phyloP scores from a whole-genome alignment of 2,888 invertebrate species.

The Cerceris rybyensis region DNA sequence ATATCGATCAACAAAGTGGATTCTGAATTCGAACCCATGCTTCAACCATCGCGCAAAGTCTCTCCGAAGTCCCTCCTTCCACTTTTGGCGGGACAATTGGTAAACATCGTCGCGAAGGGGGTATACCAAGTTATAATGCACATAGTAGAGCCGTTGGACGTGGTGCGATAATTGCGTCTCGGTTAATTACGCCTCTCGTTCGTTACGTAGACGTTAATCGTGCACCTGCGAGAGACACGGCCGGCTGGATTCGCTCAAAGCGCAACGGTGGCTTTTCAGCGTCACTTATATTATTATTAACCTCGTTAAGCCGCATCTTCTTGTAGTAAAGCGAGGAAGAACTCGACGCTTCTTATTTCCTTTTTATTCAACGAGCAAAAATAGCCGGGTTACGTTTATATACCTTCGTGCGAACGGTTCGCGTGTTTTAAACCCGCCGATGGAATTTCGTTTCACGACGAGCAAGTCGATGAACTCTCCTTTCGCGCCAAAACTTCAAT shows the following conservation, averaged over 20 bases:
- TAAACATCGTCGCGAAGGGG: background rate
- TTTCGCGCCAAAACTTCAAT: too few species aligned
- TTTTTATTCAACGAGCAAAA: background rate
- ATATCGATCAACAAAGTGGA: too few species aligned
- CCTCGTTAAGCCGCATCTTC: conserved; percentile 23
- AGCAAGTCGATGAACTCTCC: too few species aligned
- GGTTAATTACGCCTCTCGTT: conserved; percentile 54
- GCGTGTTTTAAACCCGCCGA: too few species aligned
- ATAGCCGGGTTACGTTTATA: too few species aligned
- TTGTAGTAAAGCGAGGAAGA: conserved; percentile 3
- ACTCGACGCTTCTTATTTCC: conserved; percentile 1
- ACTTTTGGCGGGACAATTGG: too few species aligned
- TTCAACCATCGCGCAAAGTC: too few species aligned
- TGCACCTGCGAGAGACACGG: conserved; percentile 25
- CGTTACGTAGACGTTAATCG: conserved; percentile 44
- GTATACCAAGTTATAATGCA: conserved; percentile 9
- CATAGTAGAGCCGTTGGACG: conserved; percentile 13
- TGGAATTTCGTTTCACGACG: too few species aligned
- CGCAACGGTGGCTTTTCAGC: conserved; percentile 36
- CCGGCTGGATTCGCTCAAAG: conserved; percentile 20
- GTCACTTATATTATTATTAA: conserved; percentile 42
- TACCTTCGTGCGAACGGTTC: too few species aligned
- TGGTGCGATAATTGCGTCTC: conserved; percentile 55
- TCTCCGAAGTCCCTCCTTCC: too few species aligned
- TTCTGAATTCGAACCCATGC: too few species aligned